phyloP scores from a whole-genome alignment of 2,113 vertebrate genomes.

The Verasper variegatus region DNA sequence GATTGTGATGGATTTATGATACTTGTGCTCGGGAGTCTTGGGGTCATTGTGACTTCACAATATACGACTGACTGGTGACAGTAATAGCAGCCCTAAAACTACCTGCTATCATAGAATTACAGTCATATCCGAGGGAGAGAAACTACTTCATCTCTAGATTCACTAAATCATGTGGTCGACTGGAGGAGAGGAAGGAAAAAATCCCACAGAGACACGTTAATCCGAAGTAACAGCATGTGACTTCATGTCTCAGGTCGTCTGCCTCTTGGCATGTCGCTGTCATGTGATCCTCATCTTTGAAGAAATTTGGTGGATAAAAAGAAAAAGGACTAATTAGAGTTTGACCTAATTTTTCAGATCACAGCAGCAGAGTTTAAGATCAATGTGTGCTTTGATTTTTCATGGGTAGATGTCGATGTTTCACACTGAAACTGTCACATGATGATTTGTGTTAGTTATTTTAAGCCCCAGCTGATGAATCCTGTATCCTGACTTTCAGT shows the following conservation, averaged over 20 bases:
- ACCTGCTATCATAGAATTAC: background rate
- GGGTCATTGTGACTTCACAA: too few species aligned
- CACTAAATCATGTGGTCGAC: background rate
- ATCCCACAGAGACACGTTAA: slow-evolving; percentile 31
- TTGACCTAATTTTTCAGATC: background rate
- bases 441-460: slow-evolving; percentile 6
- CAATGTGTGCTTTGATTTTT: background rate
- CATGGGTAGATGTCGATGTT: background rate
- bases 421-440: background rate
- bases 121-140: background rate
- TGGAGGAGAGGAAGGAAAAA: background rate
- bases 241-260: slow-evolving; percentile 44
- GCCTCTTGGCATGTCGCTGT: slow-evolving; percentile 11
- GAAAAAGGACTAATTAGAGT: slow-evolving; percentile 9
- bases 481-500: too few species aligned
- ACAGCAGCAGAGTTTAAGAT: background rate
- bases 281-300: slow-evolving; percentile 53
- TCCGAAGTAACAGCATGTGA: slow-evolving; percentile 62
- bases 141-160: background rate
- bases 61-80: too few species aligned
- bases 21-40: too few species aligned
- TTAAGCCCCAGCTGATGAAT: background rate
- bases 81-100: background rate
- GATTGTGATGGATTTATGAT: background rate
- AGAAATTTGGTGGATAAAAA: slow-evolving; percentile 38